A percentile compares a stretch with the other conserved stretches of the same genome.
Conservation (phyloP, 2,113 vertebrate genomes). For the Colossoma macropomum region DNA sequence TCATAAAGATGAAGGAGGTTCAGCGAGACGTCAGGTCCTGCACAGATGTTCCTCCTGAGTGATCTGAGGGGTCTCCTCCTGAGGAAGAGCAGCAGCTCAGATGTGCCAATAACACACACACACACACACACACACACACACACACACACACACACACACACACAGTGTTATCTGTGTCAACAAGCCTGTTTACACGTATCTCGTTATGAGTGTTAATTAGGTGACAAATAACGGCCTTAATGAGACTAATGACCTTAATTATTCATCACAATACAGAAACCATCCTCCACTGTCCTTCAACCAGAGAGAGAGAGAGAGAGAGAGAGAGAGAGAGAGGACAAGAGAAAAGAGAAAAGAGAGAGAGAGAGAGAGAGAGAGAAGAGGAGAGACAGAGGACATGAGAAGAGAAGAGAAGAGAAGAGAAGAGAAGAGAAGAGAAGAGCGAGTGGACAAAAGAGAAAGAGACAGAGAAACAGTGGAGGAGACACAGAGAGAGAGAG, state of each 20-base stretch:
- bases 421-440: too few species aligned
- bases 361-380: not conserved
- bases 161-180: constrained; percentile 1
- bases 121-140: not conserved
- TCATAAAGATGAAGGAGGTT: too few species aligned
- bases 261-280: constrained; percentile 24
- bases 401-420: too few species aligned
- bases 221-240: constrained; percentile 32
- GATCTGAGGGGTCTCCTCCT: too few species aligned
- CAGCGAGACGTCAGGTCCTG: too few species aligned
- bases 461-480: not conserved
- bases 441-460: not conserved
- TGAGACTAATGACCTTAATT: constrained; percentile 58
- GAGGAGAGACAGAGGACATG: too few species aligned
- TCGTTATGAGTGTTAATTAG: constrained; percentile 43
- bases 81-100: too few species aligned
- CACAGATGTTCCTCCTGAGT: too few species aligned
- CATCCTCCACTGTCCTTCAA: constrained; percentile 57
- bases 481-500: too few species aligned
- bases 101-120: not conserved
- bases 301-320: not conserved
- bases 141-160: constrained; percentile 14
- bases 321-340: constrained; percentile 1
- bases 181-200: constrained; percentile 48
- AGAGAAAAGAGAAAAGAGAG: not conserved